Evolutionary conservation across 2,113 vertebrate species (phyloP).

Genomic region (Leuciscus idus): DNA sequence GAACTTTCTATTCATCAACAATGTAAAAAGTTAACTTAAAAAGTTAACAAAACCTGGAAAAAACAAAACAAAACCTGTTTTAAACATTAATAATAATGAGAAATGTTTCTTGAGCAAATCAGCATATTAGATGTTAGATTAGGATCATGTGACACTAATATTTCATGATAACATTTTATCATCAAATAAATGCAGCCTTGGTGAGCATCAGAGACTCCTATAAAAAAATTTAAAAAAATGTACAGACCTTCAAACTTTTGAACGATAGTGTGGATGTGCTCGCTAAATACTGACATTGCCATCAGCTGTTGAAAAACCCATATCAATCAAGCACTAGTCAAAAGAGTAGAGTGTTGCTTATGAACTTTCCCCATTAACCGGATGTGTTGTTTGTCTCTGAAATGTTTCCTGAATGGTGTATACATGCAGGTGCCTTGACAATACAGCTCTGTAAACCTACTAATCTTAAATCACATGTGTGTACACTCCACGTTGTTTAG

Average conservation of each 20-base stretch:
- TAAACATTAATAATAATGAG: not conserved
- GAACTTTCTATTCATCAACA: too few relatives aligned
- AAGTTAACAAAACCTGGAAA: too few relatives aligned
- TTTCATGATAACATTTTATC: too few relatives aligned
- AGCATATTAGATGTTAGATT: not conserved
- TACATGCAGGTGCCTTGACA: slow-evolving; percentile 27
- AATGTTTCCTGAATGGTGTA: not conserved
- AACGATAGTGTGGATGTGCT: not conserved
- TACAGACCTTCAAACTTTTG: not conserved
- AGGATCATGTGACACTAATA: not conserved
- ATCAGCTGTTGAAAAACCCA: not conserved
- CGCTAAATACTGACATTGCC: not conserved
- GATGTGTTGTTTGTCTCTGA: not conserved
- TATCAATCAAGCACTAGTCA: not conserved
- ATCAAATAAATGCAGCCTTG: too few relatives aligned
- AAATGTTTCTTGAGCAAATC: not conserved
- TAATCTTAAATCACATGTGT: slow-evolving; percentile 1
- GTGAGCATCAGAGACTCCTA: not conserved
- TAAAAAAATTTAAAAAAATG: not conserved
- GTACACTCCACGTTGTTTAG: not conserved
- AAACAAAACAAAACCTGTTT: too few relatives aligned
- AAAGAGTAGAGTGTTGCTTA: not conserved
- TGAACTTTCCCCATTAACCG: not conserved
- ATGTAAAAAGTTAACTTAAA: too few relatives aligned
- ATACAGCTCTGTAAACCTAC: not conserved